phyloP scores from a whole-genome alignment of 2,888 invertebrate species.

The Philaethria dido region DNA sequence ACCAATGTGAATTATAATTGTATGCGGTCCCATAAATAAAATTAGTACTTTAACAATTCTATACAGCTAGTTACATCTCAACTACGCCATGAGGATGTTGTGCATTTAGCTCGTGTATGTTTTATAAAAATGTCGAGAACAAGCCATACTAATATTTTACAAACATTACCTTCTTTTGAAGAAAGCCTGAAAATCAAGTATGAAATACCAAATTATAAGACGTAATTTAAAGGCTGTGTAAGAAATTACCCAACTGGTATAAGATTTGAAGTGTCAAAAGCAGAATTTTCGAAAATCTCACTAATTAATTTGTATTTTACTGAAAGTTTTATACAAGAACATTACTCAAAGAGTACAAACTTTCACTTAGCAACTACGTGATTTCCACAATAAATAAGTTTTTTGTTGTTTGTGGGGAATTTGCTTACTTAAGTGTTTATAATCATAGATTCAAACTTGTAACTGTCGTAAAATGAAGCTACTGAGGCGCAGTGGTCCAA shows the following conservation, averaged over 20 bases:
- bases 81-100: too few species aligned
- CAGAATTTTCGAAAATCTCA: conserved; percentile 17
- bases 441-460: not conserved
- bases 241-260: conserved; percentile 4
- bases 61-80: too few species aligned
- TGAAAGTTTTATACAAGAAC: not conserved
- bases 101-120: too few species aligned
- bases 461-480: not conserved
- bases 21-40: not conserved
- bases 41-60: not conserved
- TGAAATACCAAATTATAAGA: not conserved
- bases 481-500: not conserved
- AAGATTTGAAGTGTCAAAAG: conserved; percentile 14
- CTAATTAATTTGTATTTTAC: conserved; percentile 19
- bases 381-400: not conserved
- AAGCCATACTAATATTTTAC: too few species aligned
- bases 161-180: too few species aligned
- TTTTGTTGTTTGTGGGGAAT: not conserved
- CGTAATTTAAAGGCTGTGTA: not conserved
- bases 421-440: not conserved
- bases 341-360: not conserved
- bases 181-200: not conserved
- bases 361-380: conserved; percentile 8
- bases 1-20: too few species aligned
- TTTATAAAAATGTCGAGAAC: too few species aligned